Conservation (phyloP, 1,140 invertebrate species). For the Stenopsyche tienmushanensis region DNA sequence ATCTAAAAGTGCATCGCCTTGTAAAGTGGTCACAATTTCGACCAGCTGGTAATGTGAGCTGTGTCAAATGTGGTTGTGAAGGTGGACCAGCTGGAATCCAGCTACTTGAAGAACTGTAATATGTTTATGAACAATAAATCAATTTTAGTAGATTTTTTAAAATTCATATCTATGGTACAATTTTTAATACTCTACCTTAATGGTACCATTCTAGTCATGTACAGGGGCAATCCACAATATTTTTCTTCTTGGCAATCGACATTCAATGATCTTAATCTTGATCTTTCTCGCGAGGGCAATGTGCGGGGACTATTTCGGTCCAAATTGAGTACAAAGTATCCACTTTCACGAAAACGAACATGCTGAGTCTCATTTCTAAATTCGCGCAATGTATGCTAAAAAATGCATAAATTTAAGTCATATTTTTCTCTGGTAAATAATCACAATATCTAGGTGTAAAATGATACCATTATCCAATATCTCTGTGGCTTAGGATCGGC, state of each 20-base stretch:
- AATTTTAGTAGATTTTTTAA: neutral
- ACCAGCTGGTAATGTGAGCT: neutral
- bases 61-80: neutral
- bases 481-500: slow-evolving; percentile 27
- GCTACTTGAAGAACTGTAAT: neutral
- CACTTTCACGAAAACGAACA: slow-evolving; percentile 18
- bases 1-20: neutral
- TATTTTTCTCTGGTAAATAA: too few relatives aligned
- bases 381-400: slow-evolving; percentile 32
- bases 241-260: slow-evolving; percentile 32
- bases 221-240: slow-evolving; percentile 34
- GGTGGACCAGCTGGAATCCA: slow-evolving; percentile 13
- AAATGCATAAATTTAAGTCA: too few relatives aligned
- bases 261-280: neutral
- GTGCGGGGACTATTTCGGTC: slow-evolving; percentile 37
- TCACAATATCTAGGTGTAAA: too few relatives aligned
- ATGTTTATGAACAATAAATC: neutral
- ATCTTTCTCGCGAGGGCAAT: slow-evolving; percentile 1
- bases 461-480: slow-evolving; percentile 40
- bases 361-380: slow-evolving; percentile 23
- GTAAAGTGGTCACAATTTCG: neutral
- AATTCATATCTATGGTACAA: neutral
- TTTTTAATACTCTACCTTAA: slow-evolving; percentile 21
- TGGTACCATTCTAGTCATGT: slow-evolving; percentile 34
- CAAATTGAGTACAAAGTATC: slow-evolving; percentile 37